These are phyloP conservation scores for Chrysogorgia sp. DNA, from an alignment of 92 coral and sea anemone species.

Conservation along the genomic window DNA sequence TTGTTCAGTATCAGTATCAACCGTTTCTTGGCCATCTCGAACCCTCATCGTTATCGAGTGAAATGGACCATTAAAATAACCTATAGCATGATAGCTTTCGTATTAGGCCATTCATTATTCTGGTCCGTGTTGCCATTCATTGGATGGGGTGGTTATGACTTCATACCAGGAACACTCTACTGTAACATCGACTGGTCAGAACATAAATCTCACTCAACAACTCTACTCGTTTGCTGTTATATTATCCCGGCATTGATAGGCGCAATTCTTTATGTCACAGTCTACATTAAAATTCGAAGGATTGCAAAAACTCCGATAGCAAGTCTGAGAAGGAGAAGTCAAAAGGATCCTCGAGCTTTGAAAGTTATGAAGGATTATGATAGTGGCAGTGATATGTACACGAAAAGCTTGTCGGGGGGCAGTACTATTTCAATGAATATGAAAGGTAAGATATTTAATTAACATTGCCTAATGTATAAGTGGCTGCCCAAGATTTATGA, in stretches of 20 bases:
- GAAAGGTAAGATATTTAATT: slow-evolving; percentile 20
- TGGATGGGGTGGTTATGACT: slow-evolving; percentile 96
- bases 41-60: slow-evolving; percentile 83
- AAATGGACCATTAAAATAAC: slow-evolving; percentile 73
- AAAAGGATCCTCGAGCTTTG: not conserved
- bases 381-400: slow-evolving; percentile 12
- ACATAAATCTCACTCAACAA: slow-evolving; percentile 68
- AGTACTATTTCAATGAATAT: not conserved
- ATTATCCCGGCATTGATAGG: slow-evolving; percentile 77
- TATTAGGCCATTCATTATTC: slow-evolving; percentile 72
- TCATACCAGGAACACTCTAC: slow-evolving; percentile 77
- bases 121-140: slow-evolving; percentile 91
- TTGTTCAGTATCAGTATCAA: slow-evolving; percentile 85
- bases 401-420: not conserved
- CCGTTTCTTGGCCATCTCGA: slow-evolving; percentile 78
- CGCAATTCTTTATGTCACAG: slow-evolving; percentile 64
- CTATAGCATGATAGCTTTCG: slow-evolving; percentile 58
- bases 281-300: slow-evolving; percentile 69
- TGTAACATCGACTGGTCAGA: slow-evolving; percentile 91
- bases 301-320: slow-evolving; percentile 64
- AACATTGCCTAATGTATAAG: too few species aligned
- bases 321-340: slow-evolving; percentile 40
- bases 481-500: not conserved
- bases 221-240: slow-evolving; percentile 76
- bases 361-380: not conserved